Evolutionary conservation across 2,113 vertebrate genomes (phyloP).

Genomic region (Cervus canadensis): DNA sequence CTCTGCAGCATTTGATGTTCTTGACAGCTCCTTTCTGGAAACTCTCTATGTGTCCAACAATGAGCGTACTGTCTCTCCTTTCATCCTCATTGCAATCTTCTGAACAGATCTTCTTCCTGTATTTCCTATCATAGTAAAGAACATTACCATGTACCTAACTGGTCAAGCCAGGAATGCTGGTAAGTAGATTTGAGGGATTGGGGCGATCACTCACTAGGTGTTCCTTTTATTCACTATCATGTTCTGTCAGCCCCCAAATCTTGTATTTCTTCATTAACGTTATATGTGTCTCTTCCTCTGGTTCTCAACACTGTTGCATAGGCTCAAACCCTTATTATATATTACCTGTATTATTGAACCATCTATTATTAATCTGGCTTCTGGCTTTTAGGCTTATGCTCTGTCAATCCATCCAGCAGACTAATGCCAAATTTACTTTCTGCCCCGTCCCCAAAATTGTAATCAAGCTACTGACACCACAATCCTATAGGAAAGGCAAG

Average conservation of each 20-base stretch:
- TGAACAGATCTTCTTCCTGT: background rate
- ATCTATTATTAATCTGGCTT: background rate
- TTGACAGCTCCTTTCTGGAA: background rate
- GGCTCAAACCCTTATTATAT: background rate
- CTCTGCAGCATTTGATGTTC: background rate
- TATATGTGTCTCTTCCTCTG: background rate
- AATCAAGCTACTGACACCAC: background rate
- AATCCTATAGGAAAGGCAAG: background rate
- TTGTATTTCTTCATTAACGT: background rate
- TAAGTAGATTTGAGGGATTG: background rate
- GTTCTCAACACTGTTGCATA: background rate
- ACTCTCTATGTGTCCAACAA: background rate
- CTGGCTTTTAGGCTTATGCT: background rate
- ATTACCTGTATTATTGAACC: background rate
- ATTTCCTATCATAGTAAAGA: background rate
- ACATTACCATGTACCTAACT: background rate
- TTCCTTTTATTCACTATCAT: background rate
- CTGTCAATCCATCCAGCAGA: background rate
- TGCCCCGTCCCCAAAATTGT: accelerated
- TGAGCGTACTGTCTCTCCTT: background rate
- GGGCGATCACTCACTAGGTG: background rate
- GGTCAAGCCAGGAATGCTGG: background rate
- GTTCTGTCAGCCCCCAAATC: background rate
- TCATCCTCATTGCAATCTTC: background rate
- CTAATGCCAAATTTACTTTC: background rate